Percentiles rank a stretch among this genome's conserved stretches.
phyloP scores from a whole-genome alignment of 2,797 vertebrate species.

The Sebastes ruberrimus region DNA sequence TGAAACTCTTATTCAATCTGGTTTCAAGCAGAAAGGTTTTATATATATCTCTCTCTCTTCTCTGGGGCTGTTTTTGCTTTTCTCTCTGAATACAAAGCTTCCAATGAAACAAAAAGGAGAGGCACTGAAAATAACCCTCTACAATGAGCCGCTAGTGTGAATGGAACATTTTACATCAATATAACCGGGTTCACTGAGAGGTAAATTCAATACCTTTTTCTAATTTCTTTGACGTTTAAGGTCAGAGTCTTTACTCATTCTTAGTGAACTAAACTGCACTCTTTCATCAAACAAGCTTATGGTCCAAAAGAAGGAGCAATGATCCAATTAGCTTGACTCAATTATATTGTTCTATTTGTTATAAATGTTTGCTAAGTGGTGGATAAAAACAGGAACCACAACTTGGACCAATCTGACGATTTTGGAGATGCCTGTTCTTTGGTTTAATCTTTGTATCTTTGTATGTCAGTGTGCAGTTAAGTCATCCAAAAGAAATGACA shows the following conservation, averaged over 20 bases:
- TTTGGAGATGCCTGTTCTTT: neutral
- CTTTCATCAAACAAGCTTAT: neutral
- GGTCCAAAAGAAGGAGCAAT: neutral
- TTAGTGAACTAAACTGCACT: neutral
- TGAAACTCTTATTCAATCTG: neutral
- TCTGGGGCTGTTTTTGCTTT: neutral
- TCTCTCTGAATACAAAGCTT: neutral
- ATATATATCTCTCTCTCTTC: neutral
- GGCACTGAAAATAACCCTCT: neutral
- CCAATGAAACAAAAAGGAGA: neutral
- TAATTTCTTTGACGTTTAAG: neutral
- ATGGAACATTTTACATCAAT: neutral
- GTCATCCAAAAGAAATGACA: neutral
- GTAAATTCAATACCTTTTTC: neutral
- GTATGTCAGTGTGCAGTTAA: neutral
- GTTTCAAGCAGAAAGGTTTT: neutral
- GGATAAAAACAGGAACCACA: neutral
- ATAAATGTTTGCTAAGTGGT: neutral
- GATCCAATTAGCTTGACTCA: neutral
- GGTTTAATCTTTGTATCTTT: neutral
- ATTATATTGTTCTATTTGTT: neutral
- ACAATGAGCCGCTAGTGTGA: neutral
- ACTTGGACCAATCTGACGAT: neutral
- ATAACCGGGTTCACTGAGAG: neutral
- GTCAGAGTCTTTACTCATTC: neutral